Base-by-base conservation (phyloP, 2,888 invertebrate species). In the Caenorhabditis sp. region DNA sequence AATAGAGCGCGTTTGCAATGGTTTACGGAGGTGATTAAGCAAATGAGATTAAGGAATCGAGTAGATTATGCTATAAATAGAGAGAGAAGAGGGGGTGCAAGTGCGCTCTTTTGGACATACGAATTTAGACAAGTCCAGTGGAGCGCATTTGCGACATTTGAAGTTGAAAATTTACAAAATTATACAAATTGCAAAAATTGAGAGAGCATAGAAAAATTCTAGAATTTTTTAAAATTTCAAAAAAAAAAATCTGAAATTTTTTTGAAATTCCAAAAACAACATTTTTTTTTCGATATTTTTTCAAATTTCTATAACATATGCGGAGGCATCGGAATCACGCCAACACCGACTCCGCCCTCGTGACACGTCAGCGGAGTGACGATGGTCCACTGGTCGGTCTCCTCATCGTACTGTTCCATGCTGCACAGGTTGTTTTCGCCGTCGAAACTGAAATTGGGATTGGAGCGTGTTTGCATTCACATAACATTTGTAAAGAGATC, bases 291-390 rank as follows among this genome's bases (percentile, higher is more conserved):
- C 5, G 7, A 31, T 31, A 31, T 7, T 31, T 31, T 31, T n/a
- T n/a, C n/a, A 7, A 31, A 6, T 31, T 7, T 16, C 26, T 26
- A 72, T 49, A 83, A 63, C 81, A 85, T 70, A 24, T 61, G 59
- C 10, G 86, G 85, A 3, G 88, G 88, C 35, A 86, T 80, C 28
- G 95, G 95, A 87, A 96, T 95, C 6, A 96, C 96, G 0, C 96
- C 96, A 28, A 96, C 95, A n/a, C 96, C 96, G 0, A 96, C 96
- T 0, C 96, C 96, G 0, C 96, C 96, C 92, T 96, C 96, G 92
- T 96, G 96, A 1, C 95, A 95, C 88, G 95, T 61, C 19, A 88
- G 47, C 0, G 87, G 81, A 0, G 87, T 81, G 1, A 95, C 95
- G 92, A 95, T 95, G 3, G 56, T 61, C 90, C 90, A 90, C 8